Conservation (phyloP, 2,113 vertebrate genomes). For the Semnornis frantzii region DNA sequence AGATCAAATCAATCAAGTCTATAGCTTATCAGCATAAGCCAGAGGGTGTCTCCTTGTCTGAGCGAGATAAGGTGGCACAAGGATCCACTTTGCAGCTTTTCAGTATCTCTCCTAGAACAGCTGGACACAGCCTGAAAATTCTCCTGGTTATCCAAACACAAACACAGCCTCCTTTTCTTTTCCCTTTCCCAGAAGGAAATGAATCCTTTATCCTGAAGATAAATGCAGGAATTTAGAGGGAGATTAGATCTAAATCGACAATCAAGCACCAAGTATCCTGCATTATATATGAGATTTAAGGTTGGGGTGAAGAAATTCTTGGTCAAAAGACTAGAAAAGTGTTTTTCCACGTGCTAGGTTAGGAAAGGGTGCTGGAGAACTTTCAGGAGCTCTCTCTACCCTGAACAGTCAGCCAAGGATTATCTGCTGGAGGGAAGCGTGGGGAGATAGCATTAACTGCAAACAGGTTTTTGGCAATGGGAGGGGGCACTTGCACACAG, state of each 20-base stretch:
- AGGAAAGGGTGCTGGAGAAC: not conserved
- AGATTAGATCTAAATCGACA: not conserved
- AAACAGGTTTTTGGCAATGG: not conserved
- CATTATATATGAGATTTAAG: too few relatives aligned
- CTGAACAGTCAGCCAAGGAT: not conserved
- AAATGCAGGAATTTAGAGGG: not conserved
- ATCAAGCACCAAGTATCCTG: not conserved
- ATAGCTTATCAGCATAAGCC: constrained; percentile 26
- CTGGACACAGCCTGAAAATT: constrained; percentile 17
- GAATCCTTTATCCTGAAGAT: not conserved
- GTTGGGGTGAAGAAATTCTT: not conserved
- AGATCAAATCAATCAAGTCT: constrained; percentile 52
- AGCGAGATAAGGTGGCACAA: constrained; percentile 9
- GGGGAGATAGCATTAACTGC: not conserved
- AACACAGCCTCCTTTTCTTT: not conserved
- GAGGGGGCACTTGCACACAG: not conserved
- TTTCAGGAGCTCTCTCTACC: not conserved
- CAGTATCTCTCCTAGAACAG: constrained; percentile 2
- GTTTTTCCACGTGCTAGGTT: not conserved
- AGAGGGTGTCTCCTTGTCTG: constrained; percentile 35
- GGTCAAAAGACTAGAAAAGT: not conserved
- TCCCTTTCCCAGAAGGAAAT: not conserved
- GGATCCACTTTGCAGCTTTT: constrained; percentile 33
- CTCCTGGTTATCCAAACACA: constrained; percentile 1
- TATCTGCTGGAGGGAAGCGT: not conserved